Base-by-base conservation (phyloP, 2,113 vertebrate genomes). In the Bubalus kerabau region DNA sequence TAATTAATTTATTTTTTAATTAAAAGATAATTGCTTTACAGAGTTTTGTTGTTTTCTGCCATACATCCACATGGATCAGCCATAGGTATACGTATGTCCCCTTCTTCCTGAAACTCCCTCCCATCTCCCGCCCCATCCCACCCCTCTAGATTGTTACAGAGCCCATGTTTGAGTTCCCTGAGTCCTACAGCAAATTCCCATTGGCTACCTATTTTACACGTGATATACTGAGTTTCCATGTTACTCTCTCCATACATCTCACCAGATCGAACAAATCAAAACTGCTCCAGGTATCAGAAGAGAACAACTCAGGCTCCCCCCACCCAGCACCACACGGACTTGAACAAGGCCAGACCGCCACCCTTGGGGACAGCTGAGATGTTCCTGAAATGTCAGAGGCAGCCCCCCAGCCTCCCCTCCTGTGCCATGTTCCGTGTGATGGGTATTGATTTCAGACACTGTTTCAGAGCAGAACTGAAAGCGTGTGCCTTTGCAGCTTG, bases 381-480 rank as follows among this genome's bases (percentile, higher is more conserved):
- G 56, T 36, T 95, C 64, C 95, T 95, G 88, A 96, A 78, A 97
- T 21, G 81, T 92, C 91, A 90, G 85, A 52, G 88, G 86, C 52
- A 52, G 81, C 59, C 32, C 36, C 13, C 23, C 4, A 78, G 91
- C 97, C 74, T 80, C 74, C 24, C 14, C 57, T 40, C 80, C 60
- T 76, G 91, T 36, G 5, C 98, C 98, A 98, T 96, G 67, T 99
- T 99, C 99, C 96, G 94, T 93, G 93, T 64, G 24, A 95, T 98
- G 98, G 98, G 4, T 99, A 99, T 99, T 98, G 99, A 99, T 99
- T 99, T 98, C 98, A 98, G 99, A 98, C 98, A 94, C 59, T 94
- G 98, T 99, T 99, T 99, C 98, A 98, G 98, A 95, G 97, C 97
- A 57, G 93, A 96, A 98, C 98, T 92, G 96, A 99, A 99, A 99